These are phyloP conservation scores for Maniola hyperantus DNA, from an alignment of 2,888 invertebrate genomes.

Conservation along the genomic window DNA sequence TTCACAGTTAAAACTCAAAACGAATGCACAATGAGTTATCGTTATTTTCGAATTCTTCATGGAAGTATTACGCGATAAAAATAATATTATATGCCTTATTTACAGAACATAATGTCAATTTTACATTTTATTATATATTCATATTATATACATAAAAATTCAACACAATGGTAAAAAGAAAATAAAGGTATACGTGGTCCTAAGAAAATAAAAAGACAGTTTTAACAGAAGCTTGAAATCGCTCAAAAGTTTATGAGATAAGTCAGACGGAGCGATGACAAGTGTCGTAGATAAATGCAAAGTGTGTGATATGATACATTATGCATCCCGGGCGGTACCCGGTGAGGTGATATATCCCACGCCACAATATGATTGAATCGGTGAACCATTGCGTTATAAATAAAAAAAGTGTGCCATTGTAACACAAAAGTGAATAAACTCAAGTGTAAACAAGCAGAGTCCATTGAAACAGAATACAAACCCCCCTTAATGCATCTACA, in stretches of 20 bases:
- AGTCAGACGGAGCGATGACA: constrained; percentile 3
- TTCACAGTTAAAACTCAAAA: too few species aligned
- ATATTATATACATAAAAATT: background rate
- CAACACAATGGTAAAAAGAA: background rate
- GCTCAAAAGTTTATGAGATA: background rate
- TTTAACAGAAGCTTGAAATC: background rate
- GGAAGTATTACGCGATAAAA: too few species aligned
- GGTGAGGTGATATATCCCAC: constrained; percentile 2
- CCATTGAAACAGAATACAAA: background rate
- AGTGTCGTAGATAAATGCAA: constrained; percentile 14
- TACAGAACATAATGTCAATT: too few species aligned
- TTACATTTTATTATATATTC: background rate
- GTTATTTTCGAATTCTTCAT: too few species aligned
- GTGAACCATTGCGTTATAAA: constrained; percentile 14
- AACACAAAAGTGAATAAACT: constrained; percentile 21
- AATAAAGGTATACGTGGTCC: background rate
- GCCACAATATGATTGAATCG: constrained; percentile 4
- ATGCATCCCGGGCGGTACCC: constrained; percentile 20
- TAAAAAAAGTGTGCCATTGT: constrained; percentile 20
- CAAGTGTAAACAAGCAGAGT: constrained; percentile 17
- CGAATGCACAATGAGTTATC: too few species aligned
- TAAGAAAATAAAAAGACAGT: background rate
- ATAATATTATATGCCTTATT: too few species aligned
- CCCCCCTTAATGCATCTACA: background rate
- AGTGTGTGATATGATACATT: constrained; percentile 21